Conservation (phyloP, 2,113 vertebrate species). For the Reinhardtius hippoglossoides region DNA sequence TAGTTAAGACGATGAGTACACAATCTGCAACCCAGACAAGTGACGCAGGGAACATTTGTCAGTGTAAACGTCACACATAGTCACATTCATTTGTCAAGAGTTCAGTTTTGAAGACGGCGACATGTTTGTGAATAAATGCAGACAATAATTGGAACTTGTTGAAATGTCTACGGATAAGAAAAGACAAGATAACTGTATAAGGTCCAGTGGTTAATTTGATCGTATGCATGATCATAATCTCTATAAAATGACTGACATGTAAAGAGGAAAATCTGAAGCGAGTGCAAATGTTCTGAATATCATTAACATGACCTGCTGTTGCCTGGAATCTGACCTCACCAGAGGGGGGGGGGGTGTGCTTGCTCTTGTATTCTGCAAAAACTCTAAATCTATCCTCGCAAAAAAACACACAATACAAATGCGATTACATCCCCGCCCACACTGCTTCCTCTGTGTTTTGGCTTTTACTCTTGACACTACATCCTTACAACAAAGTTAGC, state of each 20-base stretch:
- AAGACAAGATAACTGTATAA: background rate
- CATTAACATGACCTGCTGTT: background rate
- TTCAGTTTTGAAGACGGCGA: background rate
- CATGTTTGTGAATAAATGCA: constrained; percentile 1
- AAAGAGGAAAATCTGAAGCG: background rate
- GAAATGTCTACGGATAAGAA: background rate
- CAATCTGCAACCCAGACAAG: constrained; percentile 7
- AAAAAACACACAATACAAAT: background rate
- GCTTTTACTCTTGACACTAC: constrained; percentile 4
- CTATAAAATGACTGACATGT: background rate
- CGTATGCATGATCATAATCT: background rate
- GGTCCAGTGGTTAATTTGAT: background rate
- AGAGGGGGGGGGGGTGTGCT: background rate
- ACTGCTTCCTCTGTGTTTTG: constrained; percentile 12
- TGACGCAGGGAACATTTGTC: constrained; percentile 1
- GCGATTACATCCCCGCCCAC: constrained; percentile 10
- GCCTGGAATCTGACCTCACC: constrained; percentile 1
- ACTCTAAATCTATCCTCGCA: background rate
- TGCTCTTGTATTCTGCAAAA: background rate
- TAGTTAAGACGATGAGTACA: constrained; percentile 5
- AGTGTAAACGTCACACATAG: constrained; percentile 3
- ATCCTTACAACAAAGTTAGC: background rate
- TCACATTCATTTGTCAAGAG: constrained; percentile 12
- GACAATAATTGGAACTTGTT: background rate
- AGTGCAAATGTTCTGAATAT: background rate